A percentile compares a stretch with the other conserved stretches of the same genome.
phyloP scores from a whole-genome alignment of 2,888 invertebrate genomes.

The Balanococcus diminutus region DNA sequence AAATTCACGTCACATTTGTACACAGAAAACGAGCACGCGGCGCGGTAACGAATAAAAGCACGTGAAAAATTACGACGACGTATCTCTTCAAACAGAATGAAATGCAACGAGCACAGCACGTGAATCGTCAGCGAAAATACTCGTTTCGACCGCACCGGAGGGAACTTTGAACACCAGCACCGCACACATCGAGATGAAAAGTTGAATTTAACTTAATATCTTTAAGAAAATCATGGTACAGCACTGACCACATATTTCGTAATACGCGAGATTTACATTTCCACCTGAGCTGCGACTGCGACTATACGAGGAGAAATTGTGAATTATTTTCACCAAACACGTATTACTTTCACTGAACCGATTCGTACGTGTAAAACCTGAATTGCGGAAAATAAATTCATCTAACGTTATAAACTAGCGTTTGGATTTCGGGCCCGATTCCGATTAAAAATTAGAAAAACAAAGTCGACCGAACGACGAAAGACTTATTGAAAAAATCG shows the following conservation, averaged over 20 bases:
- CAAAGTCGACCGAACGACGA: too few relatives aligned
- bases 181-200: neutral
- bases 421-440: neutral
- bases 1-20: slow-evolving; percentile 1
- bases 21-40: slow-evolving; percentile 8
- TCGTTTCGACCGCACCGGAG: neutral
- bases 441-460: slow-evolving; percentile 12
- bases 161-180: neutral
- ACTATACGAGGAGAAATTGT: slow-evolving; percentile 41
- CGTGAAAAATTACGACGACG: slow-evolving; percentile 10
- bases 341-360: slow-evolving; percentile 53
- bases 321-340: slow-evolving; percentile 52
- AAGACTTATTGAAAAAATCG: slow-evolving; percentile 3
- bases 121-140: neutral
- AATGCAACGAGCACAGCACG: neutral
- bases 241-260: slow-evolving; percentile 48
- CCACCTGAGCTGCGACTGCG: neutral
- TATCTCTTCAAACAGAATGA: slow-evolving; percentile 5
- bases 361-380: slow-evolving; percentile 45
- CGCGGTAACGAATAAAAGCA: slow-evolving; percentile 14
- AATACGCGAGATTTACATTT: slow-evolving; percentile 47
- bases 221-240: slow-evolving; percentile 41
- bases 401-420: neutral
- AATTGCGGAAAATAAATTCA: slow-evolving; percentile 13
- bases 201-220: slow-evolving; percentile 7